A percentile compares a stretch with the other conserved stretches of the same genome.
Conservation (phyloP, 2,113 vertebrate species). For the Chlamydotis undulata region DNA sequence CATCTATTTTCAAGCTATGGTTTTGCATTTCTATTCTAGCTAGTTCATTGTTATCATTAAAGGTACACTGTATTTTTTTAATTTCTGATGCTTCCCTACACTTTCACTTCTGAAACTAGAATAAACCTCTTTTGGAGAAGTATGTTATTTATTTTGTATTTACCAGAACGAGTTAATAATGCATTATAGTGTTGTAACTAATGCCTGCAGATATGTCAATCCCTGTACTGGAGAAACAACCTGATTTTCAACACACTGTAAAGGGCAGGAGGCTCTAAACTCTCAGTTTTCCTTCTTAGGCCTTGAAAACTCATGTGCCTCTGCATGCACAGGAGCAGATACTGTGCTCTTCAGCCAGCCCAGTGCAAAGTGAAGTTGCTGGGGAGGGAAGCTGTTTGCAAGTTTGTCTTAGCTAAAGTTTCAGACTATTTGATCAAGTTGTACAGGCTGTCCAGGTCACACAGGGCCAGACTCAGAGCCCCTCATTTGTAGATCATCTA, state of each 20-base stretch:
- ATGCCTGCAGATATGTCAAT: background rate
- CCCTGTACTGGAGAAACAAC: background rate
- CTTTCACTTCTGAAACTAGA: background rate
- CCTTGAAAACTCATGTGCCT: background rate
- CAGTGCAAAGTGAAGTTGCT: background rate
- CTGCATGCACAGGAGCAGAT: background rate
- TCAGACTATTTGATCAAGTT: background rate
- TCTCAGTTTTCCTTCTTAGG: background rate
- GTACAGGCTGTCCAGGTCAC: background rate
- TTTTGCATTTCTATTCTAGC: slow-evolving; percentile 1
- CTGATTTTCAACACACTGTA: background rate
- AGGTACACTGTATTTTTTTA: background rate
- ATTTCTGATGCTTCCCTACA: background rate
- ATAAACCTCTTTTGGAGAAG: background rate
- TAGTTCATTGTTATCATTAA: background rate
- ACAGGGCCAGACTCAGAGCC: background rate
- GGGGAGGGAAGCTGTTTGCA: background rate
- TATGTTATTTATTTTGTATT: background rate
- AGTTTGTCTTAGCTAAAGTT: background rate
- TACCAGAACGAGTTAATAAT: background rate
- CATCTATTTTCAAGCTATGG: background rate
- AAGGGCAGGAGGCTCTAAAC: background rate
- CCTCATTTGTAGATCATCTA: background rate
- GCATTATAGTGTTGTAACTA: rapidly evolving
- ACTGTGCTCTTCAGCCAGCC: background rate